Conservation (phyloP, 2,888 invertebrate genomes). For the Stenodera caucasica region DNA sequence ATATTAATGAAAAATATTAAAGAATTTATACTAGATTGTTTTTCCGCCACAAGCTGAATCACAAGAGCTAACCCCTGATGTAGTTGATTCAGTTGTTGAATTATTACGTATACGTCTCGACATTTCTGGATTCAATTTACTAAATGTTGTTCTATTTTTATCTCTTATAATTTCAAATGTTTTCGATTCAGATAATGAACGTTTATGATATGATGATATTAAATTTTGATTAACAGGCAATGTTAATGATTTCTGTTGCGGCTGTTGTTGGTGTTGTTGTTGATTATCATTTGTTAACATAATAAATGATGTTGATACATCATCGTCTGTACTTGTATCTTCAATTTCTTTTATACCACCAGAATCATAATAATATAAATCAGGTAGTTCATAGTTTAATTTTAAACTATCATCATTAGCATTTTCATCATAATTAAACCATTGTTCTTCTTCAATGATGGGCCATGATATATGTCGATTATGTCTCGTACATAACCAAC, state of each 20-base stretch:
- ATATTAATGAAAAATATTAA: neutral
- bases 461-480: constrained; percentile 78
- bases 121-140: constrained; percentile 22
- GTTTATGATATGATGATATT: constrained; percentile 60
- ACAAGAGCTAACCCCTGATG: constrained; percentile 80
- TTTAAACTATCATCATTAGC: constrained; percentile 35
- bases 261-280: constrained; percentile 2
- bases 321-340: constrained; percentile 24
- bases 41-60: constrained; percentile 69
- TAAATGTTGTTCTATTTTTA: constrained; percentile 40
- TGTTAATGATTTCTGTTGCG: constrained; percentile 49
- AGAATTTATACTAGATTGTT: constrained; percentile 56
- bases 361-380: constrained; percentile 21
- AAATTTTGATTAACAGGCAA: constrained; percentile 61
- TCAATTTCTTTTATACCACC: constrained; percentile 19
- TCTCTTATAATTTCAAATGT: constrained; percentile 65
- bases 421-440: constrained; percentile 44
- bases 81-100: constrained; percentile 74
- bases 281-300: constrained; percentile 11
- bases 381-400: constrained; percentile 18
- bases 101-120: constrained; percentile 53
- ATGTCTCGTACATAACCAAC: constrained; percentile 77
- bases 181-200: constrained; percentile 70
- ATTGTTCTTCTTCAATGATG: constrained; percentile 69
- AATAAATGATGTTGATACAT: constrained; percentile 20